These are phyloP conservation scores for Cheilosia scutellata DNA, from an alignment of 2,888 invertebrate genomes.

Conservation along the genomic window DNA sequence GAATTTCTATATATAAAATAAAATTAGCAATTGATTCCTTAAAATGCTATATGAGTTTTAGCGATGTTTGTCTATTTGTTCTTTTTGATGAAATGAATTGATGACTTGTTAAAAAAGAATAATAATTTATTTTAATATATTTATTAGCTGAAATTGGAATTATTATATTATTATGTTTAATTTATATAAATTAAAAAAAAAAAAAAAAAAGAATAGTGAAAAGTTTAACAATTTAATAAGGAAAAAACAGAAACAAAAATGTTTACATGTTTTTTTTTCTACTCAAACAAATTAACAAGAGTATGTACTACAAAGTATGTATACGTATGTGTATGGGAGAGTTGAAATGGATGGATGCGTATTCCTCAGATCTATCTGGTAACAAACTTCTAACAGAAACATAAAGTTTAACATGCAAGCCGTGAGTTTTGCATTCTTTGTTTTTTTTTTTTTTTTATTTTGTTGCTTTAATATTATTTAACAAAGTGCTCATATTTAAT, in stretches of 20 bases:
- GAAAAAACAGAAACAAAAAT: slow-evolving; percentile 1
- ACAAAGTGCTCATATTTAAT: slow-evolving; percentile 54
- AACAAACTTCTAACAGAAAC: slow-evolving; percentile 62
- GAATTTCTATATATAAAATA: slow-evolving; percentile 20
- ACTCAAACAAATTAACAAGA: slow-evolving; percentile 61
- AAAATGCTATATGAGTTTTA: slow-evolving; percentile 39
- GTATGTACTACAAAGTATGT: slow-evolving; percentile 34
- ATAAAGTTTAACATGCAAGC: slow-evolving; percentile 58
- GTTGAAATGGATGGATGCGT: slow-evolving; percentile 66
- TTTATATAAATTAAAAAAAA: slow-evolving; percentile 66
- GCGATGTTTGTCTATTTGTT: slow-evolving; percentile 26
- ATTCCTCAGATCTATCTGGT: slow-evolving; percentile 49
- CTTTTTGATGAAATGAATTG: slow-evolving; percentile 43
- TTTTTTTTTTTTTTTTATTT: slow-evolving; percentile 1
- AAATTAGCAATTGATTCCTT: slow-evolving; percentile 24
- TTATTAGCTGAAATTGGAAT: slow-evolving; percentile 67
- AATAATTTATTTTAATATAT: slow-evolving; percentile 50
- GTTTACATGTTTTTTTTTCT: slow-evolving; percentile 19
- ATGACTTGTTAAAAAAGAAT: slow-evolving; percentile 37
- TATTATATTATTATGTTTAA: slow-evolving; percentile 56
- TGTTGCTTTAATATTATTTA: slow-evolving; percentile 54
- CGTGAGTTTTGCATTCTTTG: slow-evolving; percentile 26
- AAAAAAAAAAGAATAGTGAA: slow-evolving; percentile 10
- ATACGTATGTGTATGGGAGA: slow-evolving; percentile 26
- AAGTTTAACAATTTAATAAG: slow-evolving; percentile 36